Percentiles rank a stretch among this genome's conserved stretches.
Conservation (phyloP, 1,140 invertebrate species). For the Cecropterus lyciades region DNA sequence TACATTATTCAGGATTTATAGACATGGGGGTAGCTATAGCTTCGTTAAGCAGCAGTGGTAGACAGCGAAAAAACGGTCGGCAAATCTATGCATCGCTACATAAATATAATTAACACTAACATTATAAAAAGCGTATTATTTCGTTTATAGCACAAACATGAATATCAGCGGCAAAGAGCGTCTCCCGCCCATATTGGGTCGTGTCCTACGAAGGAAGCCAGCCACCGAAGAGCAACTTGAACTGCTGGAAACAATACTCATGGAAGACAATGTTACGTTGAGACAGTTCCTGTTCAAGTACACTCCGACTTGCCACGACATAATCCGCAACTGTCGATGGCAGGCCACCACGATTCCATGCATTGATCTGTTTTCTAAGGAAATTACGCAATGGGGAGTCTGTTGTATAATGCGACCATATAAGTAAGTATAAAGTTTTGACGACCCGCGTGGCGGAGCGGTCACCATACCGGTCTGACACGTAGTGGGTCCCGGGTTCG, state of each 20-base stretch:
- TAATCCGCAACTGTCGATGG: slow-evolving; percentile 58
- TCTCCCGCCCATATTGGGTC: slow-evolving; percentile 45
- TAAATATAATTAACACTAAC: too few species aligned
- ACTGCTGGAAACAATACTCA: slow-evolving; percentile 48
- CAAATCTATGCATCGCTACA: too few species aligned
- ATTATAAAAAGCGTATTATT: too few species aligned
- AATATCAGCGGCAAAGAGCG: slow-evolving; percentile 34
- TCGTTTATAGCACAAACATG: slow-evolving; percentile 6
- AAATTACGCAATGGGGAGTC: slow-evolving; percentile 57
- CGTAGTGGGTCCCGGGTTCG: too few species aligned
- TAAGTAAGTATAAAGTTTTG: too few species aligned
- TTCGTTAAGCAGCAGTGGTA: too few species aligned
- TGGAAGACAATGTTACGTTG: slow-evolving; percentile 48
- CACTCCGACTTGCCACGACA: slow-evolving; percentile 47
- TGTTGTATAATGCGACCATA: slow-evolving; percentile 60
- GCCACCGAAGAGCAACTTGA: slow-evolving; percentile 41
- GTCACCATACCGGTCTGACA: too few species aligned
- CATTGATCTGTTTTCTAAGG: slow-evolving; percentile 51
- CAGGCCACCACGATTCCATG: slow-evolving; percentile 49
- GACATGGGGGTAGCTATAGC: too few species aligned
- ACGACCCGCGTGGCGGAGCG: too few species aligned
- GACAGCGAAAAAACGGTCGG: too few species aligned
- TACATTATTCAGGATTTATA: too few species aligned
- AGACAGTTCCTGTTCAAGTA: slow-evolving; percentile 47
- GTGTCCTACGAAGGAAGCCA: slow-evolving; percentile 48